These are phyloP conservation scores for Palaemon carinicauda DNA, from an alignment of 1,140 invertebrate genomes.

Conservation along the genomic window DNA sequence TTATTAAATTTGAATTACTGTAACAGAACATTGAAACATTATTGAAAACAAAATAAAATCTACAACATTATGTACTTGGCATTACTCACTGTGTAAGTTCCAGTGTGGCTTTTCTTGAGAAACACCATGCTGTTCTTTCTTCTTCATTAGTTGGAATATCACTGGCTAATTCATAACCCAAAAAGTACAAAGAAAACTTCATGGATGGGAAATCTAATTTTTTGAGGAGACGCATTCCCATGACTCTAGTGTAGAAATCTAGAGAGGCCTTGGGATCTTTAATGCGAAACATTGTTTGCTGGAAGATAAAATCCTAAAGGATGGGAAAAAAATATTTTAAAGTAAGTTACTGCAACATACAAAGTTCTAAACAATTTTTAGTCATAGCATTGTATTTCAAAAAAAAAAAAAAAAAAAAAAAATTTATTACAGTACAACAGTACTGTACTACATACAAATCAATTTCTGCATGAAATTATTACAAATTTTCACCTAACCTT, in stretches of 20 bases:
- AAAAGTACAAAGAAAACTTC: constrained; percentile 92
- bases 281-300: constrained; percentile 96
- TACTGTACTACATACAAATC: too few relatives aligned
- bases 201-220: constrained; percentile 88
- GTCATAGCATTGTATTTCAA: too few relatives aligned
- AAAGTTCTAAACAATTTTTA: too few relatives aligned
- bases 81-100: constrained; percentile 90
- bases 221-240: constrained; percentile 89
- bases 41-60: too few relatives aligned
- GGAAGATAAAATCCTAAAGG: constrained; percentile 86
- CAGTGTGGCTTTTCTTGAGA: constrained; percentile 84
- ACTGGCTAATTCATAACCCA: constrained; percentile 84
- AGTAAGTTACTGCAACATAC: not conserved
- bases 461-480: too few relatives aligned
- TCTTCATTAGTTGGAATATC: constrained; percentile 77
- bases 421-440: too few relatives aligned
- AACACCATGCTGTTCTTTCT: constrained; percentile 79
- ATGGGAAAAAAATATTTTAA: constrained; percentile 24
- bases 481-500: too few relatives aligned
- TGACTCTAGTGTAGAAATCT: constrained; percentile 88
- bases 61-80: too few relatives aligned
- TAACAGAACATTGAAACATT: too few relatives aligned
- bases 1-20: too few relatives aligned
- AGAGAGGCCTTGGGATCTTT: constrained; percentile 88
- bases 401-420: too few relatives aligned